Evolutionary conservation across 2,113 vertebrate genomes (phyloP).

Genomic region (Pseudorhombus dupliciocellatus): DNA sequence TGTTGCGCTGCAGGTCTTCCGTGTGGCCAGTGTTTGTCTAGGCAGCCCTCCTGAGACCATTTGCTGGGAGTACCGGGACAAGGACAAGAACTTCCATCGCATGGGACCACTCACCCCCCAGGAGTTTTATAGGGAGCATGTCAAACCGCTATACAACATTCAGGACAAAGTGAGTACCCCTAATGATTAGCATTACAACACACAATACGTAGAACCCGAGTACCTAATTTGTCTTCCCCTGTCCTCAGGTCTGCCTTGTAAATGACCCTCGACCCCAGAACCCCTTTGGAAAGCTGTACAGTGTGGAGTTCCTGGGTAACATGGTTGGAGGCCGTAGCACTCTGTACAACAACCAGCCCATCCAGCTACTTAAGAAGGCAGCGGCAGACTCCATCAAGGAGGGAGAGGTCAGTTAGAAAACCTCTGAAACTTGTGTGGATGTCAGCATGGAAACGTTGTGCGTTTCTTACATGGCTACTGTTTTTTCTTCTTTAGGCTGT

Average conservation of each 20-base stretch:
- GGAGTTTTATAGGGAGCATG: conserved; percentile 92
- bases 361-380: conserved; percentile 90
- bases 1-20: conserved; percentile 84
- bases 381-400: conserved; percentile 93
- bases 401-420: conserved; percentile 85
- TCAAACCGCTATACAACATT: conserved; percentile 95
- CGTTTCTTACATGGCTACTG: neutral
- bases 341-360: conserved; percentile 94
- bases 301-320: conserved; percentile 93
- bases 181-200: neutral
- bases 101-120: conserved; percentile 89
- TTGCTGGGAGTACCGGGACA: conserved; percentile 97
- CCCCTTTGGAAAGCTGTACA: conserved; percentile 90
- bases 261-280: conserved; percentile 96
- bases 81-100: conserved; percentile 95
- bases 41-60: conserved; percentile 94
- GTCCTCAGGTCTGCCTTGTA: conserved; percentile 90
- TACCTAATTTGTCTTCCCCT: conserved; percentile 72
- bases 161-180: conserved; percentile 89
- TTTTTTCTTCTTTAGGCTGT: conserved; percentile 84
- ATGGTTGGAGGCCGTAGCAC: conserved; percentile 90
- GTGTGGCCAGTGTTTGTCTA: conserved; percentile 93
- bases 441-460: neutral
- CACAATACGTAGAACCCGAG: conserved; percentile 70
- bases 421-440: neutral